Evolutionary conservation across 2,113 vertebrate genomes (phyloP), one percentile per base, ranked within the genome.

Genomic region (Chamaea fasciata): DNA sequence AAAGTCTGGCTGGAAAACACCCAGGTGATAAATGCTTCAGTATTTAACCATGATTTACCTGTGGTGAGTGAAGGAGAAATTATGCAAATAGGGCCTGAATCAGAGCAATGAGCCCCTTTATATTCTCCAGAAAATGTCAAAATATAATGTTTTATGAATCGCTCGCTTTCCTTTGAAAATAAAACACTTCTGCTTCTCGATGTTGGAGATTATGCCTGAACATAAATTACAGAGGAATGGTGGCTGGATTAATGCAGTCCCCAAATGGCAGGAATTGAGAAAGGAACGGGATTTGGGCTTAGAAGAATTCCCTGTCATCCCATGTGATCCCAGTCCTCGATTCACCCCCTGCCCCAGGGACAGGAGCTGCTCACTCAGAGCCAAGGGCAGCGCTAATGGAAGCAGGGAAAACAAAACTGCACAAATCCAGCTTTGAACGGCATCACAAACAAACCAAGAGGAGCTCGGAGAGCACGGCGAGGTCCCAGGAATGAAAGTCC

Each of bases 41-140:
- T 97, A 96, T 97, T 97, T 97, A 98, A 95, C 95, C 35, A 10
- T 96, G 96, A 98, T 97, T 98, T 97, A 98, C 97, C 97, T 96
- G 94, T 73, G 82, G 87, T 65, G 84, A 83, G 94, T 91, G 95
- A 91, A 96, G 94, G 91, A 53, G 96, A 92, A 98, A 95, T 96
- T 97, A 97, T 97, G 97, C 95, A 97, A 96, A 97, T 95, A 52
- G 88, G 74, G 46, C 46, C 92, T 77, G 95, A 97, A 97, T 97
- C 95, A 94, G 88, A 39, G 42, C 90, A 95, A 87, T 53, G 69
- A 97, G 92, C 74, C 94, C 87, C 96, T 97, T 97, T 92, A 95
- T 86, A 81, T 95, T 95, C 91, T 83, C 57, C 55, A 75, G 90
- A 95, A 96, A 65, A 64, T 83, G 97, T 94, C 97, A 97, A 56